Evolutionary conservation across 2,113 vertebrate species (phyloP).

Genomic region (Antidorcas marsupialis): DNA sequence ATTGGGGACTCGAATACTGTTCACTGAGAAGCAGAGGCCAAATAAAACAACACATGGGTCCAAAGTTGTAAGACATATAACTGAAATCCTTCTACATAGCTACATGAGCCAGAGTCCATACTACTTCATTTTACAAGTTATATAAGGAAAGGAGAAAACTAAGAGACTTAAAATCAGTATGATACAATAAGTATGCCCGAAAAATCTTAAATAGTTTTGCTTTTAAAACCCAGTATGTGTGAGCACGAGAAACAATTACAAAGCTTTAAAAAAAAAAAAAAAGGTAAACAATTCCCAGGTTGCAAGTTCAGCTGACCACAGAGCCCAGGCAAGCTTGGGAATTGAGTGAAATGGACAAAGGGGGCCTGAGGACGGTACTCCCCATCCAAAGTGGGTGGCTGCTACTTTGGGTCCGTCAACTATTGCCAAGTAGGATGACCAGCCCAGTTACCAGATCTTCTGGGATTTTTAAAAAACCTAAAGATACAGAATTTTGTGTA

Average conservation of each 20-base stretch:
- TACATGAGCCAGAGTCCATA: neutral
- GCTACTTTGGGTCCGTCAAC: neutral
- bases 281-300: neutral
- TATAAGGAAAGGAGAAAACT: neutral
- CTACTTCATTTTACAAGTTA: neutral
- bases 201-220: neutral
- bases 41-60: neutral
- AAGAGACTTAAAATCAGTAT: neutral
- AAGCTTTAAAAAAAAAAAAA: neutral
- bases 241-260: neutral
- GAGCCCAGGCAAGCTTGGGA: neutral
- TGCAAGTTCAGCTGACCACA: neutral
- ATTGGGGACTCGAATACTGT: neutral
- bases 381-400: neutral
- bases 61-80: neutral
- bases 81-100: neutral
- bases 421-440: neutral
- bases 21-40: neutral
- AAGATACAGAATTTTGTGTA: neutral
- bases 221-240: neutral
- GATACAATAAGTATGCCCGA: neutral
- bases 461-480: neutral
- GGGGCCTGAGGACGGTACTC: rapidly evolving
- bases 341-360: rapidly evolving
- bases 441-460: neutral